Conservation (phyloP, 1,140 invertebrate genomes). For the Wiebesia pumilae region DNA sequence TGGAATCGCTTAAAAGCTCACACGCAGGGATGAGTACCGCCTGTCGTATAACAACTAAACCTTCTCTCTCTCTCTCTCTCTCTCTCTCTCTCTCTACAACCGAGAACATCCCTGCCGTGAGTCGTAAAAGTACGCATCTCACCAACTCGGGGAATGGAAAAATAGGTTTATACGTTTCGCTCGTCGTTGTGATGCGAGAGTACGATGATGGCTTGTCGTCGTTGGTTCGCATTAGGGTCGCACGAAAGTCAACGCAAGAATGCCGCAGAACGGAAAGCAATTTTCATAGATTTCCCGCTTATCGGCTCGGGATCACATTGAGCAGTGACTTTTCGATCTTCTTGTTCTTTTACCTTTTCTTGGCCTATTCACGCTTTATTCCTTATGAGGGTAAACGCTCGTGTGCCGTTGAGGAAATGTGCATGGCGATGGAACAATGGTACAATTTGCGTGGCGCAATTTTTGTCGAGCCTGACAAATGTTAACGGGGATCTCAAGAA, state of each 20-base stretch:
- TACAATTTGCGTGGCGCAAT: not conserved
- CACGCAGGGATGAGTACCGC: not conserved
- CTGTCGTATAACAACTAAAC: not conserved
- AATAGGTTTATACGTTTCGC: constrained; percentile 3
- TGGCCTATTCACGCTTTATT: not conserved
- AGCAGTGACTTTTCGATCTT: not conserved
- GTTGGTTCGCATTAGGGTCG: not conserved
- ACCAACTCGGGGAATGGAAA: not conserved
- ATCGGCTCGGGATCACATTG: constrained; percentile 4
- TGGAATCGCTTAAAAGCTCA: constrained; percentile 30
- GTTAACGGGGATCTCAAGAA: not conserved
- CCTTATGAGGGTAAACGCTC: not conserved
- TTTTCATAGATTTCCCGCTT: constrained; percentile 43
- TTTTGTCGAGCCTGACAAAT: not conserved
- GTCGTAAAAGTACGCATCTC: constrained; percentile 35
- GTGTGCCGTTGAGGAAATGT: not conserved
- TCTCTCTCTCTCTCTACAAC: not conserved
- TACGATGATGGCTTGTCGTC: not conserved
- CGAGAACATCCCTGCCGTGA: not conserved
- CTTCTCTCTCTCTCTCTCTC: too few species aligned
- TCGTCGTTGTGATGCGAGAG: not conserved
- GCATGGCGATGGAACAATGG: not conserved
- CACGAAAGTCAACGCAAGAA: not conserved
- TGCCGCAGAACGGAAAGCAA: constrained; percentile 11
- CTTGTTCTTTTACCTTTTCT: not conserved